Evolutionary conservation across 2,113 vertebrate genomes (phyloP).

Genomic region (Clupea harengus): DNA sequence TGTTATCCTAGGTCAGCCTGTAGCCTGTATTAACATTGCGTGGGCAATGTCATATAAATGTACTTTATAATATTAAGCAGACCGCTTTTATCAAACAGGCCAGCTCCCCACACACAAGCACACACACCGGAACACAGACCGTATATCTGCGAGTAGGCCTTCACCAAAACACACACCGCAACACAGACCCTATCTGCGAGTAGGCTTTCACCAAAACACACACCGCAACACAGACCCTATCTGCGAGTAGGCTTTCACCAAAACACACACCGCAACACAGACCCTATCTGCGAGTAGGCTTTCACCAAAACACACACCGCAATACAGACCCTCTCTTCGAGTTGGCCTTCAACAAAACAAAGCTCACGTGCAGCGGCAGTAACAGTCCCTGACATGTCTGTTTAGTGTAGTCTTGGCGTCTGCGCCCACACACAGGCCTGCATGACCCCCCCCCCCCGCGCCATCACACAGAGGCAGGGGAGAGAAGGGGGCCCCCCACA

Average conservation of each 20-base stretch:
- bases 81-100: neutral
- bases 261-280: neutral
- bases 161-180: neutral
- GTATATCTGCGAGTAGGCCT: neutral
- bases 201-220: neutral
- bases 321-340: no score
- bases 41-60: neutral
- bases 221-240: no score
- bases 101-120: neutral
- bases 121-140: no score
- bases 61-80: no score
- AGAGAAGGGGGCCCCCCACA: neutral
- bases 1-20: no score
- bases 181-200: neutral
- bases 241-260: neutral
- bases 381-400: neutral
- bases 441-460: neutral
- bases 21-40: no score
- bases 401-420: neutral
- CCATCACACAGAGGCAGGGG: neutral
- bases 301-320: neutral
- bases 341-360: neutral
- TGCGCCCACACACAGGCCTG: neutral
- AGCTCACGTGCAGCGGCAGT: neutral
- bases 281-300: neutral